Evolutionary conservation across 2,888 invertebrate genomes (phyloP), one percentile per base, ranked within the genome.

Genomic region (Dasysyrphus albostriatus): DNA sequence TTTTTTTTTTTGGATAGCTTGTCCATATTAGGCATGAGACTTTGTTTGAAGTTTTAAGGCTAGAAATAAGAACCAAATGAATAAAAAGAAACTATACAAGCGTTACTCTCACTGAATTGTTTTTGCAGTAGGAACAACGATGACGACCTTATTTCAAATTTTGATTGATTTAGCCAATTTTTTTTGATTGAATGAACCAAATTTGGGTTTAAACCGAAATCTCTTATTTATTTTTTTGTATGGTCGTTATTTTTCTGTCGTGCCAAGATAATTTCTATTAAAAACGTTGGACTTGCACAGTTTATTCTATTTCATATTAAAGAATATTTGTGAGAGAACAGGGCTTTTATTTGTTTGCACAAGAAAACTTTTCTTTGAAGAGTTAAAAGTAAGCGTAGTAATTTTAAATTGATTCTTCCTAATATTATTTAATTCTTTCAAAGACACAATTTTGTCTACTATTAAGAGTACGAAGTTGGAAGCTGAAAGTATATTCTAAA

Each of bases 91-190:
- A 47, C 44, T 34, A 65, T 42, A 44, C 32, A 59, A 70, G 72
- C 63, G 51, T 42, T 63, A 75, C 79, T 78, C 44, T 42, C 69
- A 4, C 1, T 65, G 37, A 75, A 75, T 79, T 83, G 75, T 63
- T 7, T 70, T 83, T 75, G 63, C 42, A 56, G 61, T 29, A 58
- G 42, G 44, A 63, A 63, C 32, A 32, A 32, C 5, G 32, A 32
- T 4, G 3, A 32, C 32, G 32, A 32, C 6, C 32, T 32, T 32
- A 4, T 32, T 32, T 32, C 58, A 34, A 59, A 70, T 51, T 75
- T 79, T 79, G 74, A 79, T 83, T 79, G 79, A 75, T 75, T 70
- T 72, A 72, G 58, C 58, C 70, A 75, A 79, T 24, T 82, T 76
- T n/a, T 76, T 39, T 19, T 58, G 63, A 56, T 63, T 70, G 70